Base-by-base conservation (phyloP, 23 tunicate species). In the Halocynthia roretzi region DNA sequence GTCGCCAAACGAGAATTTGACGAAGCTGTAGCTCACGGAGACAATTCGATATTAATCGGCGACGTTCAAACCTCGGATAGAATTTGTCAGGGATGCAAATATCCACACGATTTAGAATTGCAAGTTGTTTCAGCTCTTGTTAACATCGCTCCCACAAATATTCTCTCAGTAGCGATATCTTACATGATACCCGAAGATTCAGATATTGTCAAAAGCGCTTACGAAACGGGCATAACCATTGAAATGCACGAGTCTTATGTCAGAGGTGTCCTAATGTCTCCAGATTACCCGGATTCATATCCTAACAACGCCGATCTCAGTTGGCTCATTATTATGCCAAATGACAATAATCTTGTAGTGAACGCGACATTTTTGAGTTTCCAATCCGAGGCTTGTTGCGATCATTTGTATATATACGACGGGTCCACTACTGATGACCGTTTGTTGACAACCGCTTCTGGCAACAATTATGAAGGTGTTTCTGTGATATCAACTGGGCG, bases 341-440 rank as follows among this genome's bases (percentile, higher is more conserved):
- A 10, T 5, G 12, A 15, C 22, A 64, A 53, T 31, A 4, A 31
- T 14, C 17, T 74, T 5, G 21, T 54, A 21, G 56, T 74, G 22
- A 11, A 53, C 17, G 14, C 63, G 2, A 54, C 17, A 7, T n/a
- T 74, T 8, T 11, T 74, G 14, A 68, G 18, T 22, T 68, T 15
- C 22, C 54, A n/a, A 51, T 50, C 76, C 12, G 76, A 71, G 48
- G 58, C 76, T 8, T 71, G 76, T 22, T 71, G 76, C 5, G 76
- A 71, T 71, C 76, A 71, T n/a, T 71, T 71, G 48, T 71, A 71
- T 15, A 71, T 71, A 9, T 71, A 71, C 76, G 76, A 71, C 51
- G 76, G 76, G 9, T 8, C 58, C 0, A 71, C 57, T 8, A 15
- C 12, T 10, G 17, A 53, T 9, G 18, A 18, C 11, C 58, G 54